A percentile compares a stretch with the other conserved stretches of the same genome.
Conservation (phyloP, 2,113 vertebrate species). For the Phalacrocorax pelagicus region DNA sequence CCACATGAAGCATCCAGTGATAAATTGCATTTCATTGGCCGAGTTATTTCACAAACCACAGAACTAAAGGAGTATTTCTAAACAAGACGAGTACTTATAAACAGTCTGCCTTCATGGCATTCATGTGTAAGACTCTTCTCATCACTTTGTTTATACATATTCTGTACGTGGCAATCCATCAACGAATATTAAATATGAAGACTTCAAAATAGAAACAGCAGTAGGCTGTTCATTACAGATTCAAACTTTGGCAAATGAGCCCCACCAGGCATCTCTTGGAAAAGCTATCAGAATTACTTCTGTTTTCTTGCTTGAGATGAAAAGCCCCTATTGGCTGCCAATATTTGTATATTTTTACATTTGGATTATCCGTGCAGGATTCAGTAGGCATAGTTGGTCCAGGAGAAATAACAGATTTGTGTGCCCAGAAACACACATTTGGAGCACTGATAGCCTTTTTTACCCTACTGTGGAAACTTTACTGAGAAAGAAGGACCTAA, state of each 20-base stretch:
- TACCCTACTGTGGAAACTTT: constrained; percentile 10
- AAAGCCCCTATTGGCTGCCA: constrained; percentile 62
- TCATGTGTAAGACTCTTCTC: constrained; percentile 26
- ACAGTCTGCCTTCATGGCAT: constrained; percentile 23
- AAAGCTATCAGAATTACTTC: constrained; percentile 63
- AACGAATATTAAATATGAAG: constrained; percentile 17
- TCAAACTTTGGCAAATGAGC: constrained; percentile 63
- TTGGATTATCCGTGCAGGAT: constrained; percentile 29
- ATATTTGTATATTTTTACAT: constrained; percentile 57
- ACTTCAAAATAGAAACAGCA: constrained; percentile 59
- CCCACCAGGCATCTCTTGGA: constrained; percentile 57
- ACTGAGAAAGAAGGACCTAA: background rate
- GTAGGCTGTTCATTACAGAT: constrained; percentile 53
- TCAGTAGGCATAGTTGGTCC: constrained; percentile 28
- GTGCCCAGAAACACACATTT: constrained; percentile 51
- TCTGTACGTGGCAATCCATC: constrained; percentile 43
- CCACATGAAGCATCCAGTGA: background rate
- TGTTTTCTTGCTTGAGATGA: constrained; percentile 50
- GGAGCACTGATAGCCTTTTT: constrained; percentile 48
- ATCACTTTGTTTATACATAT: constrained; percentile 37
- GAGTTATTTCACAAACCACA: background rate
- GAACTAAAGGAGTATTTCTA: background rate
- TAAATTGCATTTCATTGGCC: background rate
- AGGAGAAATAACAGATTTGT: constrained; percentile 63
- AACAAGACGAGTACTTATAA: background rate